A percentile compares a stretch with the other conserved stretches of the same genome.
Conservation (phyloP, 2,797 vertebrate species). For the Sebastolobus alascanus region DNA sequence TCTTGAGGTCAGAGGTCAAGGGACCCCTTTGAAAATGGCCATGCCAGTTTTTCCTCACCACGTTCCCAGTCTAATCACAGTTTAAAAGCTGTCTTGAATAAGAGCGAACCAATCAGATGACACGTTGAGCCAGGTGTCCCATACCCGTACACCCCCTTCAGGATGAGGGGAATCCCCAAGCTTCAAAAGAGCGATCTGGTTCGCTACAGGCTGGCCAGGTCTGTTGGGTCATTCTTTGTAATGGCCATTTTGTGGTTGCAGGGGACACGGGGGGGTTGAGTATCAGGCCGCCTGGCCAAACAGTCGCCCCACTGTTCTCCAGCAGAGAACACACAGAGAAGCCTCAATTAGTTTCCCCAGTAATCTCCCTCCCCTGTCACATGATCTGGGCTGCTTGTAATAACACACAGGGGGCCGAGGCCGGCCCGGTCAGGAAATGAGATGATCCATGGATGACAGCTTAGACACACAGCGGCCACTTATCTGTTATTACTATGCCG, state of each 20-base stretch:
- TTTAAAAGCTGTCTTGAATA: not conserved
- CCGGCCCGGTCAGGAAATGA: slow-evolving; percentile 79
- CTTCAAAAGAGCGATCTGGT: slow-evolving; percentile 62
- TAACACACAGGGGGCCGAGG: slow-evolving; percentile 76
- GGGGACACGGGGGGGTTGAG: slow-evolving; percentile 65
- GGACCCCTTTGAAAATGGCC: no score
- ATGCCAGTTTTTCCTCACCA: no score
- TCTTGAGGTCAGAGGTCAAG: no score
- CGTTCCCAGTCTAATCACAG: not conserved
- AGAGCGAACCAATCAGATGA: slow-evolving; percentile 35
- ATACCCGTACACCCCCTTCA: slow-evolving; percentile 17
- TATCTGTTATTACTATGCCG: slow-evolving; percentile 77
- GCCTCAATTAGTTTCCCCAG: slow-evolving; percentile 73
- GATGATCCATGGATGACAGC: slow-evolving; percentile 83
- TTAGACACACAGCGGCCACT: slow-evolving; percentile 77
- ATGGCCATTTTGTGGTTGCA: slow-evolving; percentile 66
- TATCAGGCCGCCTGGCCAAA: slow-evolving; percentile 76
- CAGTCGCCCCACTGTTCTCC: slow-evolving; percentile 80
- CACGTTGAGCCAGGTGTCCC: slow-evolving; percentile 62
- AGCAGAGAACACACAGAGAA: slow-evolving; percentile 67
- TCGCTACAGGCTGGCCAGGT: slow-evolving; percentile 48
- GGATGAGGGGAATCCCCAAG: slow-evolving; percentile 57
- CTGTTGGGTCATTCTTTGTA: slow-evolving; percentile 63
- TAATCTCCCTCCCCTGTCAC: slow-evolving; percentile 75
- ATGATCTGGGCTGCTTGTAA: slow-evolving; percentile 82